Percentiles rank a stretch among this genome's conserved stretches.
These are phyloP conservation scores for Papilio xuthus DNA, from an alignment of 1,140 invertebrate genomes.

Conservation along the genomic window DNA sequence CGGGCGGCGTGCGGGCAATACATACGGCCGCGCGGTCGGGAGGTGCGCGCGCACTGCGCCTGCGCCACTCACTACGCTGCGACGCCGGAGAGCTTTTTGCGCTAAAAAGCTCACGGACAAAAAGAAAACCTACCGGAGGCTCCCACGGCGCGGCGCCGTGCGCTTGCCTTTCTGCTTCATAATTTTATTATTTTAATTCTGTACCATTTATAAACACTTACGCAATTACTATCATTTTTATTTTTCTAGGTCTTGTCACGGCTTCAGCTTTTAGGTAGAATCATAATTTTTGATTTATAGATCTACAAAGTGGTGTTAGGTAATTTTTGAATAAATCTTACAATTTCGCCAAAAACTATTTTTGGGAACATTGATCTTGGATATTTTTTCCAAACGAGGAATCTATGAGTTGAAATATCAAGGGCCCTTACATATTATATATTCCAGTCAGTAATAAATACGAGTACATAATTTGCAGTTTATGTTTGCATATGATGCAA, in stretches of 20 bases:
- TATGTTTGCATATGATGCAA: too few relatives aligned
- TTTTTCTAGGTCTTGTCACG: neutral
- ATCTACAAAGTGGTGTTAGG: neutral
- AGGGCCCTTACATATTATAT: too few relatives aligned
- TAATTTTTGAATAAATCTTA: too few relatives aligned
- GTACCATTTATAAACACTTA: neutral
- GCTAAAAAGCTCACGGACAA: slow-evolving; percentile 56
- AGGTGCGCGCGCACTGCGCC: slow-evolving; percentile 60
- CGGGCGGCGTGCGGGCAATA: slow-evolving; percentile 18
- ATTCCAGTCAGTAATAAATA: too few relatives aligned
- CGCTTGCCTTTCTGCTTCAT: neutral
- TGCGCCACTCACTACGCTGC: slow-evolving; percentile 4
- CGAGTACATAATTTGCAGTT: too few relatives aligned
- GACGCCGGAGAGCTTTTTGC: slow-evolving; percentile 54
- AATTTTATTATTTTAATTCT: neutral
- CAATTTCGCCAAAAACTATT: too few relatives aligned
- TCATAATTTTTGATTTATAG: neutral
- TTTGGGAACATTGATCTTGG: too few relatives aligned
- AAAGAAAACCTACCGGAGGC: slow-evolving; percentile 50
- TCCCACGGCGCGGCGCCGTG: slow-evolving; percentile 39
- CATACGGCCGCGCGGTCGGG: slow-evolving; percentile 46
- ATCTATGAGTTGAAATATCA: too few relatives aligned
- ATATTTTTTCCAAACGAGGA: too few relatives aligned
- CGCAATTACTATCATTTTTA: neutral
- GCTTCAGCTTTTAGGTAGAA: too few relatives aligned